Evolutionary conservation across 1,140 invertebrate genomes (phyloP).

Genomic region (Achroia grisella): DNA sequence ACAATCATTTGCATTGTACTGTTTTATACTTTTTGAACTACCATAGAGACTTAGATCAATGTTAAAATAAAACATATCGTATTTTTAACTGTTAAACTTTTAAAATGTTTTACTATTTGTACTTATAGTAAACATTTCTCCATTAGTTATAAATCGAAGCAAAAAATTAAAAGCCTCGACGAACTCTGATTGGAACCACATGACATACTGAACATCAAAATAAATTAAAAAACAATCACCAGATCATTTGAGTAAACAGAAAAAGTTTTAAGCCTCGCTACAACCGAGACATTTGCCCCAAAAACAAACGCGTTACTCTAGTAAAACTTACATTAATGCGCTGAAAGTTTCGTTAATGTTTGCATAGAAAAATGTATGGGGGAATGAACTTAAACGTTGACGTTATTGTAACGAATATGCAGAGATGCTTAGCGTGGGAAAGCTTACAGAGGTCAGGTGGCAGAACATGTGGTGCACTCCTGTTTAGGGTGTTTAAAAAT

Average conservation of each 20-base stretch:
- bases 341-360: constrained; percentile 15
- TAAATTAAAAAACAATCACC: constrained; percentile 72
- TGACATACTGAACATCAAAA: constrained; percentile 54
- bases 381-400: constrained; percentile 37
- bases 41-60: no score
- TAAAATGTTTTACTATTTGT: no score
- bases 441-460: constrained; percentile 62
- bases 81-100: no score
- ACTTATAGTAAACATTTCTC: no score
- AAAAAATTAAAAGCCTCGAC: constrained; percentile 54
- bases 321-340: constrained; percentile 19
- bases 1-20: constrained; percentile 17
- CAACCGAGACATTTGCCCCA: constrained; percentile 58
- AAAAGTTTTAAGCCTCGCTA: constrained; percentile 53
- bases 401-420: constrained; percentile 45
- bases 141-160: background rate
- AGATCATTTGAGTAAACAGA: constrained; percentile 68
- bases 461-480: constrained; percentile 60
- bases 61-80: no score
- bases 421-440: constrained; percentile 57
- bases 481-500: constrained; percentile 62
- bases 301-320: constrained; percentile 34
- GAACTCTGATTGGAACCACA: constrained; percentile 63
- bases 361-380: constrained; percentile 16
- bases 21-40: constrained; percentile 11